Base-by-base conservation (phyloP, 2,888 invertebrate genomes). In the Drosophila formosana region DNA sequence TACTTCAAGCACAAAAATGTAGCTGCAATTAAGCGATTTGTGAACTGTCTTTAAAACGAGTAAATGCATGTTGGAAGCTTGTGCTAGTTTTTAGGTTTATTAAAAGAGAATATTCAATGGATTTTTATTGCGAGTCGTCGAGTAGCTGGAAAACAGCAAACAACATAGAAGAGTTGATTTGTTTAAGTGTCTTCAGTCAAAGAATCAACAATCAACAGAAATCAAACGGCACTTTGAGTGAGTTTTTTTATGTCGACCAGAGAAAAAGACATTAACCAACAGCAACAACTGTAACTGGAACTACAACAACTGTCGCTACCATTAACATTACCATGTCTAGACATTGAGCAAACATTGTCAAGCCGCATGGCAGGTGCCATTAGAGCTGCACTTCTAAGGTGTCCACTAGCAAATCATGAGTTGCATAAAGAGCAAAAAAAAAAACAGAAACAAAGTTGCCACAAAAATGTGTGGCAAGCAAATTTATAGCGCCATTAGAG, bases 401-500 rank as follows among this genome's bases (percentile, higher is more conserved):
- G 82, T 63, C 78, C 55, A 66, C 69, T 49, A 58, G 61, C 87
- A 72, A 87, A 80, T 77, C 84, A 72, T 77, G 72, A 49, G 45
- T 25, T 51, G 28, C 62, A 52, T 28, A 47, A 28, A 37, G 53
- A 41, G 26, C 34, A 8, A 39, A 47, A 61, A 60, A 64, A 55
- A 25, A 60, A 58, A 46, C 26, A 28, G 52, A 63, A 45, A 32
- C 9, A 6, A n/a, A 37, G 37, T n/a, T n/a, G 1, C n/a, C 7
- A 41, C 52, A 47, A 45, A 50, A 57, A 89, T 88, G 87, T 82
- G 87, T 80, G 85, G 82, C 69, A 32, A 67, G 88, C 77, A 83
- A 89, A 89, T 89, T 89, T 86, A 86, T 86, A 86, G 88, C 78
- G 65, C 87, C 87, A 89, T 86, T 86, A 88, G 71, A 53, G 7